A percentile compares a stretch with the other conserved stretches of the same genome.
Conservation (phyloP, 2,797 vertebrate genomes). For the Neostethus bicornis region DNA sequence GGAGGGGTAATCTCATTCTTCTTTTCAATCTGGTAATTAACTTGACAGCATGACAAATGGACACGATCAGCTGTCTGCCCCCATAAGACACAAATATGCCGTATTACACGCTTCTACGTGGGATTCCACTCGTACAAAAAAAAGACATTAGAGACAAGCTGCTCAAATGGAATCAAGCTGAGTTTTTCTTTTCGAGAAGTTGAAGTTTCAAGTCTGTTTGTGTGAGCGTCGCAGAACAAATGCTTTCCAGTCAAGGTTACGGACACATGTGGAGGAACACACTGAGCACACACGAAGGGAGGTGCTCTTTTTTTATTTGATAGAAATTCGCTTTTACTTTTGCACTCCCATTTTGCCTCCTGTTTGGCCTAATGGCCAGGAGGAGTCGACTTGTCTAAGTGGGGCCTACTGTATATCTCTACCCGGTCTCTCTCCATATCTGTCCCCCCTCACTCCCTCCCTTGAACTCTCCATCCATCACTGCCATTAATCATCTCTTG, state of each 20-base stretch:
- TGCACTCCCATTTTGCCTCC: slow-evolving; percentile 50
- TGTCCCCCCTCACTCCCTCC: slow-evolving; percentile 38
- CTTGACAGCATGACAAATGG: slow-evolving; percentile 87
- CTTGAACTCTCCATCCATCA: slow-evolving; percentile 43
- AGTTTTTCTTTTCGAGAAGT: slow-evolving; percentile 45
- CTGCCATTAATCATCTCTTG: slow-evolving; percentile 68
- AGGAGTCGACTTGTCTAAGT: slow-evolving; percentile 74
- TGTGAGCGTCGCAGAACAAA: slow-evolving; percentile 13
- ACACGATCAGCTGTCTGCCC: slow-evolving; percentile 82
- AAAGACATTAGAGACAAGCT: slow-evolving; percentile 68
- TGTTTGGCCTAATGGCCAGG: slow-evolving; percentile 66
- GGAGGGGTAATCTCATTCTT: slow-evolving; percentile 78
- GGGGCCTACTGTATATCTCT: slow-evolving; percentile 66
- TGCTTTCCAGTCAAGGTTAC: slow-evolving; percentile 2
- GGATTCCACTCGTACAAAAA: slow-evolving; percentile 54
- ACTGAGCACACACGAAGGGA: slow-evolving; percentile 17
- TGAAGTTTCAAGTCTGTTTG: slow-evolving; percentile 25
- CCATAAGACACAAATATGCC: slow-evolving; percentile 80
- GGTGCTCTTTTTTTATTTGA: slow-evolving; percentile 53
- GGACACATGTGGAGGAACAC: slow-evolving; percentile 13
- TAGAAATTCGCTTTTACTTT: slow-evolving; percentile 40
- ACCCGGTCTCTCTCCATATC: slow-evolving; percentile 58
- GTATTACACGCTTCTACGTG: slow-evolving; percentile 70
- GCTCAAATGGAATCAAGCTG: slow-evolving; percentile 60
- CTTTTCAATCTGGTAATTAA: slow-evolving; percentile 84